Base-by-base conservation (phyloP, 2,113 vertebrate genomes). In the Zosterops borbonicus region DNA sequence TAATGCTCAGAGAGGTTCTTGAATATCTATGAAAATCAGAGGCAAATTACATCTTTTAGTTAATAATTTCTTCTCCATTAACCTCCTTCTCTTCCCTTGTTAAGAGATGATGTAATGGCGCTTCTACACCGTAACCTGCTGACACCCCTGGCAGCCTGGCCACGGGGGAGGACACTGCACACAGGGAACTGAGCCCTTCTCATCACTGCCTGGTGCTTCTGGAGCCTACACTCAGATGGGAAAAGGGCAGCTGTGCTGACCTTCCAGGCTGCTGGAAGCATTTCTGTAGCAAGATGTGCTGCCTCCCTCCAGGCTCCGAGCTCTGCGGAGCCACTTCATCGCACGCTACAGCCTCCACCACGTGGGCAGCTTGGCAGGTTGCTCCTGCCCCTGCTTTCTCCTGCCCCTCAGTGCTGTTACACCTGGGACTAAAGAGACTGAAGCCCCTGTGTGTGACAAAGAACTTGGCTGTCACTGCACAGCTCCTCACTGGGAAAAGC, bases 1-100 rank as follows among this genome's bases (percentile, higher is more conserved):
- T 95, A 92, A 89, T 95, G 82, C 84, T 79, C 63, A 90, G 93
- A 93, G 67, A 96, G 77, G 91, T 90, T 96, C 92, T 80, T 92
- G 87, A 96, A 95, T 94, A 70, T 85, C 90, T 94, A 83, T 87
- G 95, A 93, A 97, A 97, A 97, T 95, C 87, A 95, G 91, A 96
- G 92, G 93, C 88, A 95, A 96, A 97, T 95, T 95, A 85, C 84
- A 96, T 94, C 92, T 97, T 96, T 96, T 93, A 96, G 91, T 93
- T 96, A 97, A 96, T 94, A 95, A 97, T 96, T 93, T 96, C 93
- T 94, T 93, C 93, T 96, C 94, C 79, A 95, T 90, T 94, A 96
- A 94, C 92, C 93, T 95, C 81, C 77, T 96, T 92, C 88, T 80
- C 74, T 93, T 64, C 35, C 83, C 90, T 97, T 90, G 77, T 97